Conservation (phyloP, 2,113 vertebrate genomes). For the Salvelinus namaycush region DNA sequence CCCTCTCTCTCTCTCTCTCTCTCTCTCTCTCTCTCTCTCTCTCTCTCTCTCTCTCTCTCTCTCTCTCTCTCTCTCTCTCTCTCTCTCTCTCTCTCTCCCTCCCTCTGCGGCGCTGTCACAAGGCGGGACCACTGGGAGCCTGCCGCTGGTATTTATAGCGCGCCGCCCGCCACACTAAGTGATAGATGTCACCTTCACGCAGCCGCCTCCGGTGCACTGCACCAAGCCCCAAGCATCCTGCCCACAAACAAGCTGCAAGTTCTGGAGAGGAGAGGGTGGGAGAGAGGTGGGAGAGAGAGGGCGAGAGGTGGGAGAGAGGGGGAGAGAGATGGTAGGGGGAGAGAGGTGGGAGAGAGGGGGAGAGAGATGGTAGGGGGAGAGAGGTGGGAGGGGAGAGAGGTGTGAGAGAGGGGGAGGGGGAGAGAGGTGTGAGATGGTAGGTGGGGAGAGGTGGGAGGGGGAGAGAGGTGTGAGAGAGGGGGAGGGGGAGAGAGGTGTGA, state of each 20-base stretch:
- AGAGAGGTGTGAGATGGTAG: background rate
- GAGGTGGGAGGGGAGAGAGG: too few relatives aligned
- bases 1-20: too few relatives aligned
- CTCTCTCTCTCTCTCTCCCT: slow-evolving; percentile 58
- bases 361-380: too few relatives aligned
- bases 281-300: too few relatives aligned
- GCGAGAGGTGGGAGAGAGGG: too few relatives aligned
- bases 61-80: slow-evolving; percentile 25
- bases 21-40: background rate
- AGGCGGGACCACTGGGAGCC: slow-evolving; percentile 67
- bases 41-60: slow-evolving; percentile 38
- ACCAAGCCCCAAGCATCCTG: slow-evolving; percentile 63
- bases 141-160: slow-evolving; percentile 74
- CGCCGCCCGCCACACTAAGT: slow-evolving; percentile 64
- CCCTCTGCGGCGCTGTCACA: slow-evolving; percentile 60
- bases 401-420: background rate
- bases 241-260: slow-evolving; percentile 74
- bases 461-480: background rate
- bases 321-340: too few relatives aligned
- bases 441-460: too few relatives aligned
- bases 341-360: too few relatives aligned
- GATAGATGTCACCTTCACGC: slow-evolving; percentile 80
- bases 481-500: background rate
- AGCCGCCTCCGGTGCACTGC: slow-evolving; percentile 59
- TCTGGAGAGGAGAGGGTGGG: slow-evolving; percentile 43